Evolutionary conservation across 2,797 vertebrate species (phyloP).

Genomic region (Adelosebastes latens): DNA sequence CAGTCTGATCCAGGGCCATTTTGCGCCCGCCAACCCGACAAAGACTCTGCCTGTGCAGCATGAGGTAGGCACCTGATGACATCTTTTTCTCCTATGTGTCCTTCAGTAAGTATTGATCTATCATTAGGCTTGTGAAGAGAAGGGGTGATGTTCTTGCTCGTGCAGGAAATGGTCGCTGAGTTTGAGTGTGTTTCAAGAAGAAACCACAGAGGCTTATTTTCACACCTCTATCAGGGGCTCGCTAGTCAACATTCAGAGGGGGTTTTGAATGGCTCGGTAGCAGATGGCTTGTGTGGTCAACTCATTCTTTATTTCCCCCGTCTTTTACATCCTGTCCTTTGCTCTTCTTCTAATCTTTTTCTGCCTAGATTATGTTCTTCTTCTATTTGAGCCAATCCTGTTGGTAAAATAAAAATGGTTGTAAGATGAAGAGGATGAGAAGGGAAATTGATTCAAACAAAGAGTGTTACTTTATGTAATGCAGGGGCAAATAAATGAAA

Average conservation of each 20-base stretch:
- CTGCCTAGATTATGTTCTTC: not conserved
- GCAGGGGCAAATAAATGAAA: not conserved
- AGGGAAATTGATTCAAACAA: not conserved
- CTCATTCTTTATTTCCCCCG: not conserved
- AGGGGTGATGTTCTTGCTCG: not conserved
- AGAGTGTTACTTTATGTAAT: not conserved
- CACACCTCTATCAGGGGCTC: not conserved
- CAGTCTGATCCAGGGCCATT: constrained; percentile 58
- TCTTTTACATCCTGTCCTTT: constrained; percentile 9
- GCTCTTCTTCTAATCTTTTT: constrained; percentile 3
- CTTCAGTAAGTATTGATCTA: not conserved
- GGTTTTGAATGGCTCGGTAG: not conserved
- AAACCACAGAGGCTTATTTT: constrained; percentile 12
- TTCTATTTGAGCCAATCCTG: not conserved
- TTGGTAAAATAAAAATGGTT: not conserved
- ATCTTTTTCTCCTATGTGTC: not conserved
- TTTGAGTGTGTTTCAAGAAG: not conserved
- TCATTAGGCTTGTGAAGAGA: not conserved
- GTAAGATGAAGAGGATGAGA: not conserved
- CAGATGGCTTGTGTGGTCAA: not conserved
- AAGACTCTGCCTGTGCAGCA: constrained; percentile 57
- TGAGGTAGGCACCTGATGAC: constrained; percentile 71
- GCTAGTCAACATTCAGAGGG: not conserved
- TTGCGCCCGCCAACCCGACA: constrained; percentile 22
- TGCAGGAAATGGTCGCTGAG: not conserved